phyloP scores from a whole-genome alignment of 2,113 vertebrate genomes.

The Limanda limanda region DNA sequence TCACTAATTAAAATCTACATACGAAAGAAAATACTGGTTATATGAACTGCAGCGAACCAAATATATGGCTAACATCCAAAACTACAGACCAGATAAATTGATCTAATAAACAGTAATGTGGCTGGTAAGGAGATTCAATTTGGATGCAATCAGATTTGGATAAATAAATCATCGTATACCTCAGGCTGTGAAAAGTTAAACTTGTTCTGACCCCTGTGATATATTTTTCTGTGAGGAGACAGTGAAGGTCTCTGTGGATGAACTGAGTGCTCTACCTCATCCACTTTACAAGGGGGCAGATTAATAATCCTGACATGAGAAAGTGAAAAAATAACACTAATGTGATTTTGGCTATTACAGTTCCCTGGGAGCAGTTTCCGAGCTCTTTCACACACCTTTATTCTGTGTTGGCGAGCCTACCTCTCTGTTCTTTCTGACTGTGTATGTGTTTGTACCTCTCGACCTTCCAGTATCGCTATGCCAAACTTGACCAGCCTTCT shows the following conservation, averaged over 20 bases:
- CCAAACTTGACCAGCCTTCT: constrained; percentile 84
- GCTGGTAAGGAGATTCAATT: too few relatives aligned
- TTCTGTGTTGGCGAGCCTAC: constrained; percentile 1
- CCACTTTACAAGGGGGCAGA: constrained; percentile 59
- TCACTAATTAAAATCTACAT: too few relatives aligned
- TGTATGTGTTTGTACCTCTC: constrained; percentile 33
- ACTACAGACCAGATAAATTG: too few relatives aligned
- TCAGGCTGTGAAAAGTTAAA: background rate
- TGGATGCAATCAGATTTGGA: too few relatives aligned
- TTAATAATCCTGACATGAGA: constrained; percentile 73
- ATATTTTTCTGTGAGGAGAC: constrained; percentile 31
- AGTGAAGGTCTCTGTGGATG: constrained; percentile 47
- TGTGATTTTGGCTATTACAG: constrained; percentile 60
- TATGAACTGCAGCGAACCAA: background rate
- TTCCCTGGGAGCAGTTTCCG: constrained; percentile 38
- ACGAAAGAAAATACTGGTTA: background rate
- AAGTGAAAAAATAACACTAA: constrained; percentile 66
- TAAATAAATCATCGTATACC: too few relatives aligned
- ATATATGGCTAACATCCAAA: too few relatives aligned
- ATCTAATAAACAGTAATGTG: too few relatives aligned
- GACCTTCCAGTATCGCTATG: constrained; percentile 86
- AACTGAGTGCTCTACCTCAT: constrained; percentile 51
- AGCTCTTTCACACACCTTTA: constrained; percentile 34
- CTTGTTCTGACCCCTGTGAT: constrained; percentile 15
- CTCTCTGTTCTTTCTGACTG: constrained; percentile 19